Evolutionary conservation across 2,113 vertebrate genomes (phyloP), one percentile per base, ranked within the genome.

Genomic region (Rhea pennata): DNA sequence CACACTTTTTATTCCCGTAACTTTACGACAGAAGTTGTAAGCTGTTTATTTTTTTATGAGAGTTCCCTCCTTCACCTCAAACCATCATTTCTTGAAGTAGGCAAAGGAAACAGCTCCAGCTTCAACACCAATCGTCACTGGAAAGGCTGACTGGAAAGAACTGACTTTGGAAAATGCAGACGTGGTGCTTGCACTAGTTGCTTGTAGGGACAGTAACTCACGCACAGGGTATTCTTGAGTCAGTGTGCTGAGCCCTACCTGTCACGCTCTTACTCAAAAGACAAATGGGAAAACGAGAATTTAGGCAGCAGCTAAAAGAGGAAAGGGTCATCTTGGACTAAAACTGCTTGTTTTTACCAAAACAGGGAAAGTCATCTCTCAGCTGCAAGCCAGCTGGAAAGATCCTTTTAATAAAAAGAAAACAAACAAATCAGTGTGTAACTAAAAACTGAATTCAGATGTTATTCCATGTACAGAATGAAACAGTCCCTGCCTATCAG

Each of bases 381-480:
- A 6, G 11, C n/a, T 79, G 23, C 12, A 79, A 72, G 70, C 1
- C 5, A 39, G 42, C 26, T 54, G 62, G 24, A 12, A 86, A 76
- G 20, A 50, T 51, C 8, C 10, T 70, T 77, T 9, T 13, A 4
- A 10, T 6, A 27, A 20, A 46, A 46, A 15, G 40, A 39, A 59
- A 66, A 46, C 15, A 46, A 46, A 36, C 23, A 36, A 29, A 9
- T 9, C 2, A 6, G 16, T 53, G 54, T 50, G 39, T 39, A 56
- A 74, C 48, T 51, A 12, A 27, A 7, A 58, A 53, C 24, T 19
- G 70, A 40, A 12, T 29, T 48, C 44, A 48, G 29, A 24, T 31
- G 44, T 36, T 29, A 16, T 3, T 7, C 44, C 10, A 0, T 1
- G 2, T 0, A 0, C 20, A 24, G n/a, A 61, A 33, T 9, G 4